Percentiles rank a stretch among this genome's conserved stretches.
phyloP scores from a whole-genome alignment of 2,113 vertebrate species.

The Psephotus haematonotus region DNA sequence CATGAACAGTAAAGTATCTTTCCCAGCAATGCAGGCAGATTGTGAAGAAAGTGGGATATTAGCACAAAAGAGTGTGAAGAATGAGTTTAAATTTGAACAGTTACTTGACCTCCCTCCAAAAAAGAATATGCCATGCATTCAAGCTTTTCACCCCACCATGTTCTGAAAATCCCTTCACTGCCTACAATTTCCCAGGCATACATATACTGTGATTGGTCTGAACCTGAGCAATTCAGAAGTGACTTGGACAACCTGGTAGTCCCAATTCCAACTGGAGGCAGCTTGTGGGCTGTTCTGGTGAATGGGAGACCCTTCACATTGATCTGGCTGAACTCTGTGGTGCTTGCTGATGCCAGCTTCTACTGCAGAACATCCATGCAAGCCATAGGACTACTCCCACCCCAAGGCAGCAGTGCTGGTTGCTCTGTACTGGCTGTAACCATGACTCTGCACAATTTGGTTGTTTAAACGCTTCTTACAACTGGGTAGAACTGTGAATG shows the following conservation, averaged over 20 bases:
- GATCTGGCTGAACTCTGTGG: not conserved
- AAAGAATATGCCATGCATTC: not conserved
- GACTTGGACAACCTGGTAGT: not conserved
- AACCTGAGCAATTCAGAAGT: not conserved
- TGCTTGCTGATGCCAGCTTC: not conserved
- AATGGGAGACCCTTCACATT: not conserved
- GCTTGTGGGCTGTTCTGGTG: not conserved
- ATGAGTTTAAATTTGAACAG: not conserved
- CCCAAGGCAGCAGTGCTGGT: not conserved
- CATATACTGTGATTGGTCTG: not conserved
- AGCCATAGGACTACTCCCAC: not conserved
- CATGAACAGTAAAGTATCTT: not conserved
- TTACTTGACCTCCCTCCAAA: not conserved
- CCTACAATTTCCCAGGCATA: rapidly evolving
- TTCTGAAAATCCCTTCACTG: not conserved
- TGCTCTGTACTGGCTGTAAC: not conserved
- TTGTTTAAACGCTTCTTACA: not conserved
- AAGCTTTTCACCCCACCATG: not conserved
- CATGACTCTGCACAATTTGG: not conserved
- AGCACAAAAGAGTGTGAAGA: not conserved
- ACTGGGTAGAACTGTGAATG: not conserved
- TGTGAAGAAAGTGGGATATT: not conserved
- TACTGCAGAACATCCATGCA: rapidly evolving
- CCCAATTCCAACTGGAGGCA: not conserved
- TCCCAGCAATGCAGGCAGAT: not conserved